A percentile compares a stretch with the other conserved stretches of the same genome.
These are phyloP conservation scores for Argyra leucocephala DNA, from an alignment of 2,888 invertebrate genomes.

Conservation along the genomic window DNA sequence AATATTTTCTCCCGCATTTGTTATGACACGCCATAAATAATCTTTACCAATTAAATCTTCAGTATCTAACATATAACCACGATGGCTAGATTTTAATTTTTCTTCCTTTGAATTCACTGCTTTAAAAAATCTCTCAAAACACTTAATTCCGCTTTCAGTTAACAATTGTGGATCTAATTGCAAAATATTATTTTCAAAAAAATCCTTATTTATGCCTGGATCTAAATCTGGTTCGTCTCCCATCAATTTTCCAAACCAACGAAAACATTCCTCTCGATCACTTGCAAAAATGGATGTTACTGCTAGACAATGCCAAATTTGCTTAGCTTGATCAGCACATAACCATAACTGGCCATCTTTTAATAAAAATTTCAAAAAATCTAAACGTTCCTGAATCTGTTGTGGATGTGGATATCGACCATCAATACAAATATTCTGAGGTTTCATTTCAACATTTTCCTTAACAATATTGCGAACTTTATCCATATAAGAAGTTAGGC, in stretches of 20 bases:
- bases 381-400: constrained; percentile 88
- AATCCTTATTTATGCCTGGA: constrained; percentile 89
- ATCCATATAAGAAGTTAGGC: constrained; percentile 84
- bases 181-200: constrained; percentile 89
- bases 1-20: constrained; percentile 84
- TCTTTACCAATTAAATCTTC: constrained; percentile 91
- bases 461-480: constrained; percentile 53
- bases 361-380: constrained; percentile 82
- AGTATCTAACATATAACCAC: constrained; percentile 81
- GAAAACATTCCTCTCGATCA: constrained; percentile 93
- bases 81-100: constrained; percentile 76
- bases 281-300: constrained; percentile 84
- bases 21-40: constrained; percentile 90
- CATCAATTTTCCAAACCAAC: constrained; percentile 96
- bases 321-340: constrained; percentile 91
- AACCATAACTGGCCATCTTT: constrained; percentile 96
- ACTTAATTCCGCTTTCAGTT: constrained; percentile 93
- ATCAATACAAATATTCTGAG: constrained; percentile 69
- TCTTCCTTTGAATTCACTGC: constrained; percentile 92
- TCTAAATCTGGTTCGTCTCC: constrained; percentile 94
- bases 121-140: constrained; percentile 55
- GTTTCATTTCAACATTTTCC: constrained; percentile 61
- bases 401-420: constrained; percentile 83
- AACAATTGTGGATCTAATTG: constrained; percentile 82
- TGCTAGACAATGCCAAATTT: constrained; percentile 93